These are phyloP conservation scores for Pandemis heparana DNA, from an alignment of 2,888 invertebrate genomes.

Conservation along the genomic window DNA sequence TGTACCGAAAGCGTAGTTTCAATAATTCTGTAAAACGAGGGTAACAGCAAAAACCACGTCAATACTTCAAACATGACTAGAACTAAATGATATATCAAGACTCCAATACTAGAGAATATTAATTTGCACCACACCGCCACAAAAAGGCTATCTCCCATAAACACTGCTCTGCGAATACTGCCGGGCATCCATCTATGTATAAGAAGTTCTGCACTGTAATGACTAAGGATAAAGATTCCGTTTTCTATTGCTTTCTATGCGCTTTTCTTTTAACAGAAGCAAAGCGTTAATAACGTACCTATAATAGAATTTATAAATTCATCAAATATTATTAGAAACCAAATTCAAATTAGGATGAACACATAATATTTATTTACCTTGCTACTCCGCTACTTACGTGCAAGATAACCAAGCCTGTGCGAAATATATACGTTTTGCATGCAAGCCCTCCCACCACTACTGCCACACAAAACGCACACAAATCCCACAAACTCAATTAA, in stretches of 20 bases:
- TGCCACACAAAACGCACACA: too few species aligned
- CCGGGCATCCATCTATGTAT: not conserved
- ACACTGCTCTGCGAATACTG: not conserved
- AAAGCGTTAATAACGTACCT: not conserved
- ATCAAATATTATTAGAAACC: not conserved
- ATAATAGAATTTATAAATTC: not conserved
- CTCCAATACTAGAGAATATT: not conserved
- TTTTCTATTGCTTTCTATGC: not conserved
- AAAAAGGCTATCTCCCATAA: conserved; percentile 1
- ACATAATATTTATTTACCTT: too few species aligned
- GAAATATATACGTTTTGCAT: too few species aligned
- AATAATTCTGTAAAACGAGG: too few species aligned
- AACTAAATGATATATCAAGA: not conserved
- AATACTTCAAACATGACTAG: not conserved
- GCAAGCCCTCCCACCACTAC: too few species aligned
- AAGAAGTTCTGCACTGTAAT: conserved; percentile 5
- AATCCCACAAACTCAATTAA: too few species aligned
- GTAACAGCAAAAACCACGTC: too few species aligned
- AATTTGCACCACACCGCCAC: conserved; percentile 1
- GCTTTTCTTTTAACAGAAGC: not conserved
- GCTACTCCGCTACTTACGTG: too few species aligned
- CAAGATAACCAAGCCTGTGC: too few species aligned
- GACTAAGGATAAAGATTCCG: not conserved
- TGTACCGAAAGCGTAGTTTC: too few species aligned
- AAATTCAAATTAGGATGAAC: too few species aligned